Percentiles rank a stretch among this genome's conserved stretches.
phyloP scores from a whole-genome alignment of 2,113 vertebrate genomes.

The Leucoraja erinaceus region DNA sequence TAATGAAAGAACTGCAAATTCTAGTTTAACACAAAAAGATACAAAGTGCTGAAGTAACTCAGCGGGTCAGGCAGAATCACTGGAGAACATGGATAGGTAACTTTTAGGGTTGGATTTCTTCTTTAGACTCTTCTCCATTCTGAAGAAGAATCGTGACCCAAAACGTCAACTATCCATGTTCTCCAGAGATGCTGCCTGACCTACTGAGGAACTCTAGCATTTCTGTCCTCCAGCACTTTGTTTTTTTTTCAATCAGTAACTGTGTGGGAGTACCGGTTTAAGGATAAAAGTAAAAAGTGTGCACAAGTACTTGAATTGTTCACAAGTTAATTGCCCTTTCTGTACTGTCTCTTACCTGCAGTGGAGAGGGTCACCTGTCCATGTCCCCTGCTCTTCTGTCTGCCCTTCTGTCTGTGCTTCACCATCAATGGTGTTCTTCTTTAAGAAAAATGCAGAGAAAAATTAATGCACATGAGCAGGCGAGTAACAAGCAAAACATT shows the following conservation, averaged over 20 bases:
- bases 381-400: constrained; percentile 6
- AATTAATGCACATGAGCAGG: neutral
- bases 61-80: too few relatives aligned
- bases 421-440: neutral
- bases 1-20: too few relatives aligned
- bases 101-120: too few relatives aligned
- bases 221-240: too few relatives aligned
- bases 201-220: too few relatives aligned
- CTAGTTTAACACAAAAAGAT: too few relatives aligned
- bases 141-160: too few relatives aligned
- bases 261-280: neutral
- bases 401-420: neutral
- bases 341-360: neutral
- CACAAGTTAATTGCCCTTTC: neutral
- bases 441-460: neutral
- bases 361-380: constrained; percentile 8
- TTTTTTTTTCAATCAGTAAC: neutral
- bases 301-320: neutral
- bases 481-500: neutral
- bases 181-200: too few relatives aligned
- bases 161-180: too few relatives aligned
- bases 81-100: too few relatives aligned
- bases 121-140: too few relatives aligned
- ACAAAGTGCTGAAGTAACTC: too few relatives aligned
- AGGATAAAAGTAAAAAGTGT: neutral